Evolutionary conservation across 1,140 invertebrate genomes (phyloP), one percentile per base, ranked within the genome.

Genomic region (Drosophila murphyi): DNA sequence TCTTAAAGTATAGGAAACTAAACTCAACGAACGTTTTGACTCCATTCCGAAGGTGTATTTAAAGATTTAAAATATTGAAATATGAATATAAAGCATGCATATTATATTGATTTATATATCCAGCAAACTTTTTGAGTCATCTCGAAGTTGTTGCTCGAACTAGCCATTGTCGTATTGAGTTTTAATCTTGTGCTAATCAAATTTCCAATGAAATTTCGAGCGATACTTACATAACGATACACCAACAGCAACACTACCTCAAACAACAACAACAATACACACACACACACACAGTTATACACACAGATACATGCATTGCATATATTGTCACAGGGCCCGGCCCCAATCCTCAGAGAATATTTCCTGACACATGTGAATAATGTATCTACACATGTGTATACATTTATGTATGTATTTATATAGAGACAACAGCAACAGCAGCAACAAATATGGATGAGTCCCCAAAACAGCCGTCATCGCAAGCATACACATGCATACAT

Each of bases 161-260:
- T 10, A 10, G 48, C 32, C 39, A 41, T 45, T 51, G 28, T 28
- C 35, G 48, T 32, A 48, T 60, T 32, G 57, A 20, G 57, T 56
- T 74, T 74, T 74, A 77, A 61, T 73, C 55, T 70, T 71, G 76
- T 78, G 76, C 61, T 76, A 76, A 76, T 78, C 60, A 78, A 78
- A 74, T 77, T 74, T 73, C 41, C 48, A 43, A 69, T 52, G 61
- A 51, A 72, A 65, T 62, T 72, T 64, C 72, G 62, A 72, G 59
- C 50, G 41, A 59, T 37, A 63, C 65, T 78, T 75, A 75, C 76
- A 78, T 78, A 78, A 82, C 37, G 41, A 32, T 59, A 50, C 5
- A 35, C 41, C 37, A 43, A 52, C 41, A 61, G 3, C 20, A 20
- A 20, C 20, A 20, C 20, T 1, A 20, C 20, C 20, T 20, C 20